These are phyloP conservation scores for Tanytarsus gracilentus DNA, from an alignment of 2,888 invertebrate species.

Conservation along the genomic window DNA sequence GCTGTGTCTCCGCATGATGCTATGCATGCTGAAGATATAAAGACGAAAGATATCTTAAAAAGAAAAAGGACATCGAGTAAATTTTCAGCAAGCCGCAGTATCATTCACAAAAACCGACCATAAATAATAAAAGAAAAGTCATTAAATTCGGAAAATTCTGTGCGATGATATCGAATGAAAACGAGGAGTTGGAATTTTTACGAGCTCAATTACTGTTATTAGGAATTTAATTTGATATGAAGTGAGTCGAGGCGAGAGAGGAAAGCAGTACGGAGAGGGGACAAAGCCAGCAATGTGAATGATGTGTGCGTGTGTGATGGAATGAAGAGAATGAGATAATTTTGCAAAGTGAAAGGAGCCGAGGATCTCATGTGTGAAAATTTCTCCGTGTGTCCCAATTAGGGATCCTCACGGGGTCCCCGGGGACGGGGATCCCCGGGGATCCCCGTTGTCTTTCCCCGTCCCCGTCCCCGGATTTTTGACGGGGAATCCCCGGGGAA, in stretches of 20 bases:
- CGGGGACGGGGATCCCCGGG: no score
- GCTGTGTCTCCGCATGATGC: no score
- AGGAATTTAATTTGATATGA: slow-evolving; percentile 25
- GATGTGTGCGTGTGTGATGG: slow-evolving; percentile 9
- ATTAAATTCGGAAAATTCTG: slow-evolving; percentile 16
- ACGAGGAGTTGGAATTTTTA: slow-evolving; percentile 19
- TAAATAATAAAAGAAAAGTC: slow-evolving; percentile 24
- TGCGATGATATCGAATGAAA: slow-evolving; percentile 8
- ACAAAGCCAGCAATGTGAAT: not conserved
- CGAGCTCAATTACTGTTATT: slow-evolving; percentile 19
- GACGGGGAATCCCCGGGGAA: no score
- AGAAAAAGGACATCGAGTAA: not conserved
- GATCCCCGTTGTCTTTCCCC: no score
- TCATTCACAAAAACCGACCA: slow-evolving; percentile 13
- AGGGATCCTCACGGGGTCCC: no score
- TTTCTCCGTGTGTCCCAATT: not conserved
- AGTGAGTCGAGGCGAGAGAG: not conserved
- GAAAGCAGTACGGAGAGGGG: not conserved
- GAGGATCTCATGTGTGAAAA: slow-evolving; percentile 7
- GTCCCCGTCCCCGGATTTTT: no score
- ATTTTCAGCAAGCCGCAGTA: not conserved
- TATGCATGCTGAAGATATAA: not conserved
- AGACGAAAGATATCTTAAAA: not conserved
- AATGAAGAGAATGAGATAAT: slow-evolving; percentile 18
- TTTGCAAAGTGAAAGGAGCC: not conserved